Conservation (phyloP, 1,140 invertebrate genomes). For the Sitobion miscanthi region DNA sequence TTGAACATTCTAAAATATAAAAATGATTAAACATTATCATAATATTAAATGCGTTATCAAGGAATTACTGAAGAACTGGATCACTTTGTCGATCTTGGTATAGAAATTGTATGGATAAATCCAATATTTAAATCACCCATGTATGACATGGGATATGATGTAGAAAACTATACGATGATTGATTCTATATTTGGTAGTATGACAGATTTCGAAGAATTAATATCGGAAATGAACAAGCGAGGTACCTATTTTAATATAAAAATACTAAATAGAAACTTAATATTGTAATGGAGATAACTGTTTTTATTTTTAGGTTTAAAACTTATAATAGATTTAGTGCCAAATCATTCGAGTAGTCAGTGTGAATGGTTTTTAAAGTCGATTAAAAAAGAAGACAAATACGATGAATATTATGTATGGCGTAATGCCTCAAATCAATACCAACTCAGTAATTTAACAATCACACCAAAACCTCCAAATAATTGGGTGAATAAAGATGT, state of each 20-base stretch:
- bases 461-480: slow-evolving; percentile 63
- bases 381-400: slow-evolving; percentile 66
- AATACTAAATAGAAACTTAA: neutral
- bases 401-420: slow-evolving; percentile 80
- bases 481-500: slow-evolving; percentile 66
- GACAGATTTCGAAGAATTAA: slow-evolving; percentile 43
- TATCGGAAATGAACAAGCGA: neutral
- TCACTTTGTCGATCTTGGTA: slow-evolving; percentile 72
- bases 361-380: slow-evolving; percentile 81
- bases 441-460: slow-evolving; percentile 60
- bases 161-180: slow-evolving; percentile 72
- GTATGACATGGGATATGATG: slow-evolving; percentile 77
- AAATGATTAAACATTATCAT: neutral
- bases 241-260: neutral
- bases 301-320: slow-evolving; percentile 69
- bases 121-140: slow-evolving; percentile 64
- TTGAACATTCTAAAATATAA: neutral
- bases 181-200: slow-evolving; percentile 51
- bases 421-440: slow-evolving; percentile 65
- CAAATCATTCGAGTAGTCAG: slow-evolving; percentile 81
- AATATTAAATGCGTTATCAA: neutral
- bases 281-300: neutral
- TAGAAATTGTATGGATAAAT: slow-evolving; percentile 61
- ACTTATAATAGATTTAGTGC: slow-evolving; percentile 82
- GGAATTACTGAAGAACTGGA: slow-evolving; percentile 66